These are phyloP conservation scores for Bemisia tabaci DNA, from an alignment of 1,140 invertebrate species.

Conservation along the genomic window DNA sequence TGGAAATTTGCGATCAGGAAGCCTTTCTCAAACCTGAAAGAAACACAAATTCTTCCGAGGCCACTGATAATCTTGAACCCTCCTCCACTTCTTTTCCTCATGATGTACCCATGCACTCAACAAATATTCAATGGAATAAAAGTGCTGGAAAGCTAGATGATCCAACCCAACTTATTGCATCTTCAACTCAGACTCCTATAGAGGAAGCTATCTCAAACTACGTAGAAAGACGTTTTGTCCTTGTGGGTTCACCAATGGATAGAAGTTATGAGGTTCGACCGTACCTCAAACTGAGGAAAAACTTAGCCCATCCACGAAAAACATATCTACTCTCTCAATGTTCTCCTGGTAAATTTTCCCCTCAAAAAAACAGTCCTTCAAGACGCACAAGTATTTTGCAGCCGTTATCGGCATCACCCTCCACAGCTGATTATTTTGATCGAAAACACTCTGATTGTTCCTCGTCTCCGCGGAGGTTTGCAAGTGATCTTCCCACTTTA, in stretches of 20 bases:
- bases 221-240: not conserved
- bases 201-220: too few relatives aligned
- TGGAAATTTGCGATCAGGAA: too few relatives aligned
- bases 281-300: not conserved
- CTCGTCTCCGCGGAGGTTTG: too few relatives aligned
- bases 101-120: too few relatives aligned
- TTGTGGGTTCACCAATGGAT: not conserved
- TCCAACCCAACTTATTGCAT: too few relatives aligned
- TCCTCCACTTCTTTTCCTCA: too few relatives aligned
- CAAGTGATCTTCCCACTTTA: not conserved
- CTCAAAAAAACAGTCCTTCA: not conserved
- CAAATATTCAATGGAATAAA: too few relatives aligned
- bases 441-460: not conserved
- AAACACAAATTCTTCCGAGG: too few relatives aligned
- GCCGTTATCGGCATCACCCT: not conserved
- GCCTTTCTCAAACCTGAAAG: too few relatives aligned
- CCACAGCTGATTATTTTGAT: not conserved
- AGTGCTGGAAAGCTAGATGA: too few relatives aligned
- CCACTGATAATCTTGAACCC: too few relatives aligned
- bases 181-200: too few relatives aligned
- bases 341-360: not conserved
- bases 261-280: not conserved
- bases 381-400: not conserved
- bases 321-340: not conserved
- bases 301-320: not conserved